Evolutionary conservation across 2,113 vertebrate genomes (phyloP), one percentile per base, ranked within the genome.

Genomic region (Ophthalmolycus amberensis): DNA sequence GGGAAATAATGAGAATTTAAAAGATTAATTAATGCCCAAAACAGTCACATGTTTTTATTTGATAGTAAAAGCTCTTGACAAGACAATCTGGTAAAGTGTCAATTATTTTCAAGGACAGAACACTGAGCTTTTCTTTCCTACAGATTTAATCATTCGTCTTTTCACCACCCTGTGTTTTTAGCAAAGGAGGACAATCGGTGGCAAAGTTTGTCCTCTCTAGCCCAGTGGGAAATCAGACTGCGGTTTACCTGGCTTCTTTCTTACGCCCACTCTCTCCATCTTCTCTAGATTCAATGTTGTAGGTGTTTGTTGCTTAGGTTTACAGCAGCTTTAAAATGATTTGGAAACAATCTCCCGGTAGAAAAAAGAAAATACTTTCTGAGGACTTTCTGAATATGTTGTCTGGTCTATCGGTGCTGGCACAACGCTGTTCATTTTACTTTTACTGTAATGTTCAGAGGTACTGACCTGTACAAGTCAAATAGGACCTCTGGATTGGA

Each of bases 211-310:
- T 85, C 42, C 65, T 63, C 27, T 79, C 5, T 1, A 11, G 4
- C 68, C 82, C 75, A 1, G 8, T 62, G 85, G 87, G 85, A 90
- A 89, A 87, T 88, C 84, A 84, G 34, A 46, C 75, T 40, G 63
- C 62, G 1, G 46, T 85, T 85, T 85, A 91, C 71, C 73, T 76
- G 29, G 64, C 85, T 81, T 84, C 79, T 67, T 80, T 84, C 34
- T 66, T 65, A 83, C 86, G 83, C 69, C 71, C 16, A 50, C 54
- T 50, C 27, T 71, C 74, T 78, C 54, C 65, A 63, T 73, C 67
- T 62, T 71, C 40, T 68, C 68, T 12, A 20, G 71, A 67, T 52
- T 80, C 59, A 34, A 1, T 10, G 48, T 46, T 63, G 60, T 34
- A 11, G 38, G 50, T 14, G 32, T 52, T 71, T 73, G 42, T 68